Conservation (phyloP, 1,140 invertebrate species). For the Drosophila parabipectinata region DNA sequence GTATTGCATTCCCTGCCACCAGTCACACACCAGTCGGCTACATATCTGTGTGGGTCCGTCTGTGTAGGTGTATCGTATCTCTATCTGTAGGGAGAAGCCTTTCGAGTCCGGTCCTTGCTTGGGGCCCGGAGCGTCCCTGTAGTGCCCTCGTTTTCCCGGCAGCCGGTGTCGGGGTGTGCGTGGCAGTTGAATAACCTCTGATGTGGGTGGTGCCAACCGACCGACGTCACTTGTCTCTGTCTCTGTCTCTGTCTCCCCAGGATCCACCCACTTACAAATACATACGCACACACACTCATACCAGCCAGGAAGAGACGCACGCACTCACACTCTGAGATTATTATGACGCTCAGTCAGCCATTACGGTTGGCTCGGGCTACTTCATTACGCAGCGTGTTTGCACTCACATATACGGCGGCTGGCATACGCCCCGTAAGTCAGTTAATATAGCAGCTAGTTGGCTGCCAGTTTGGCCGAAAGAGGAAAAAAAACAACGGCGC, state of each 20-base stretch:
- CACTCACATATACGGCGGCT: conserved; percentile 39
- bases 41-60: conserved; percentile 1
- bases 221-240: conserved; percentile 43
- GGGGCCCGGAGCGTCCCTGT: background rate
- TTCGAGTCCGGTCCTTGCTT: conserved; percentile 35
- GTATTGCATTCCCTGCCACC: conserved; percentile 23
- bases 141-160: conserved; percentile 24
- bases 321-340: conserved; percentile 58
- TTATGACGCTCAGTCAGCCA: conserved; percentile 81
- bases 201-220: conserved; percentile 35
- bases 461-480: conserved; percentile 52
- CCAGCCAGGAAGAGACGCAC: conserved; percentile 32
- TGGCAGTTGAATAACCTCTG: conserved; percentile 77
- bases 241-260: conserved; percentile 37
- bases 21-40: background rate
- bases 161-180: conserved; percentile 19
- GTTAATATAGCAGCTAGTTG: conserved; percentile 80
- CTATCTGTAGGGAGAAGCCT: conserved; percentile 43
- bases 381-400: conserved; percentile 81
- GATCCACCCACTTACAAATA: conserved; percentile 37
- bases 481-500: conserved; percentile 43
- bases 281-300: conserved; percentile 6
- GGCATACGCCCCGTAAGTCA: conserved; percentile 64
- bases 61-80: conserved; percentile 26
- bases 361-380: conserved; percentile 73